Evolutionary conservation across 2,888 invertebrate genomes (phyloP).

Genomic region (Troides helena): DNA sequence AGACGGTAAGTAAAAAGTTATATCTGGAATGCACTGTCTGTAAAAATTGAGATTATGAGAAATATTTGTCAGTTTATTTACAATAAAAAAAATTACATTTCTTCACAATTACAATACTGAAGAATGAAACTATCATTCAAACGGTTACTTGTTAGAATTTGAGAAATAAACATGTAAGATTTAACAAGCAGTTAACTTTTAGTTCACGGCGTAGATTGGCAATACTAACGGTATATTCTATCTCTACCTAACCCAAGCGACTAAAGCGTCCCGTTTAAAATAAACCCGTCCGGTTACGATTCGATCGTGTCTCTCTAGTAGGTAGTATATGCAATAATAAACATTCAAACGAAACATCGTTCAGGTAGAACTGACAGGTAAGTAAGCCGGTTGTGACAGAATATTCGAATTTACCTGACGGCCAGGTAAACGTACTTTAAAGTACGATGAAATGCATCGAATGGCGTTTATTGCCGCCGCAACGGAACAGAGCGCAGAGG

Average conservation of each 20-base stretch:
- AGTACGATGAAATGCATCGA: conserved; percentile 7
- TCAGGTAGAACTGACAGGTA: conserved; percentile 55
- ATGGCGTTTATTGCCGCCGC: conserved; percentile 13
- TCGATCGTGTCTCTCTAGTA: conserved; percentile 47
- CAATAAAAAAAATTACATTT: background rate
- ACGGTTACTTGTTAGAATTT: background rate
- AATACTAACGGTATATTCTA: conserved; percentile 23
- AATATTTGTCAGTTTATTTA: no score
- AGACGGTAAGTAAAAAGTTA: no score
- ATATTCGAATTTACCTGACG: conserved; percentile 32
- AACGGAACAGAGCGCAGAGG: background rate
- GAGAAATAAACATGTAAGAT: background rate
- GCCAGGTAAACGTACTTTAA: conserved; percentile 35
- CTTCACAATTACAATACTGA: background rate
- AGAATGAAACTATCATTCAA: background rate
- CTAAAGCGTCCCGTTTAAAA: conserved; percentile 50
- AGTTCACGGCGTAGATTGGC: conserved; percentile 4
- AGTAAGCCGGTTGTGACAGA: conserved; percentile 35
- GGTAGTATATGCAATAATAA: conserved; percentile 47
- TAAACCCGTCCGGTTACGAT: conserved; percentile 55
- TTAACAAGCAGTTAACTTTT: background rate
- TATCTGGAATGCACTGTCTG: no score
- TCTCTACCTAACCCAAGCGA: conserved; percentile 32
- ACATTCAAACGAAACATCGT: conserved; percentile 38
- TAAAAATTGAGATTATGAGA: no score